phyloP scores from a whole-genome alignment of 2,888 invertebrate species.

The Caenorhabditis uteleia region DNA sequence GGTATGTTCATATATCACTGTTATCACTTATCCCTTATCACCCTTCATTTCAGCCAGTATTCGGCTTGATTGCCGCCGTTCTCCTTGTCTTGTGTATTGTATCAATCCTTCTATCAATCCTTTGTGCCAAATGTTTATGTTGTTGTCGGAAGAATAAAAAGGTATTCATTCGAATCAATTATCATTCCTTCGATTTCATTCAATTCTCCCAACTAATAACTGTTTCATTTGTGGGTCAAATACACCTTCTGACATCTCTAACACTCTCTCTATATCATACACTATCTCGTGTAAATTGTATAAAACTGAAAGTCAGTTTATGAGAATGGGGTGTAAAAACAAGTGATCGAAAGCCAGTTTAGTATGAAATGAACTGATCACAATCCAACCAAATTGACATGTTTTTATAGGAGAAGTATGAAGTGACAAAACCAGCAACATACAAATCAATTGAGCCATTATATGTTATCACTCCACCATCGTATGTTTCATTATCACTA shows the following conservation, averaged over 20 bases:
- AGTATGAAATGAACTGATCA: too few relatives aligned
- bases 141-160: conserved; percentile 52
- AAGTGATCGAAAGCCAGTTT: too few relatives aligned
- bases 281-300: too few relatives aligned
- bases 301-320: too few relatives aligned
- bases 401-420: conserved; percentile 55
- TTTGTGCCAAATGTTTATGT: conserved; percentile 56
- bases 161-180: conserved; percentile 8
- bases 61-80: conserved; percentile 62
- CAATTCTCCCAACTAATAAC: conserved; percentile 26
- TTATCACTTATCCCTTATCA: neutral
- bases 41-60: conserved; percentile 57
- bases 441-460: conserved; percentile 68
- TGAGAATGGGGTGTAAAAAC: too few relatives aligned
- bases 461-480: conserved; percentile 65
- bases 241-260: too few relatives aligned
- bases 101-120: conserved; percentile 56
- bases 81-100: conserved; percentile 61
- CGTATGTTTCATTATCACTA: conserved; percentile 17
- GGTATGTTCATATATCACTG: conserved; percentile 30
- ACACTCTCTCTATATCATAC: too few relatives aligned
- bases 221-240: too few relatives aligned
- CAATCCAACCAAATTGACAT: too few relatives aligned
- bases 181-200: conserved; percentile 14
- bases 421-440: conserved; percentile 62